A percentile compares a stretch with the other conserved stretches of the same genome.
These are phyloP conservation scores for Nerophis ophidion DNA, from an alignment of 2,113 vertebrate genomes.

Conservation along the genomic window DNA sequence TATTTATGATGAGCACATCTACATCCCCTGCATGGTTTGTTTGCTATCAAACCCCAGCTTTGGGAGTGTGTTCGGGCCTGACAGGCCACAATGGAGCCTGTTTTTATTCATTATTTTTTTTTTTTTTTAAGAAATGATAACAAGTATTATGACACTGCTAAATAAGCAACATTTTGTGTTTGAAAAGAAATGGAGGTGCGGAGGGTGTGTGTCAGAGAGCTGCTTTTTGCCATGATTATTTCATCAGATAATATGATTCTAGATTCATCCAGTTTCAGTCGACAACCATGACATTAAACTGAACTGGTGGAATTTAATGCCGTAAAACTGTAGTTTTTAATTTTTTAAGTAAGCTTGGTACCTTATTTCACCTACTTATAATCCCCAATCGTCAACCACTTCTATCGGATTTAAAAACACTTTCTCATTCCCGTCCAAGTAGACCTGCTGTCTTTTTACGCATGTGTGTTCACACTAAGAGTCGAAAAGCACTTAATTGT, in stretches of 20 bases:
- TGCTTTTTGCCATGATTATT: constrained; percentile 53
- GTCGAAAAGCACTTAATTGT: background rate
- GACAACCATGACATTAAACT: constrained; percentile 14
- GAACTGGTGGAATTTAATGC: constrained; percentile 1
- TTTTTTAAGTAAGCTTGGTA: background rate
- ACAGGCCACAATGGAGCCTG: constrained; percentile 52
- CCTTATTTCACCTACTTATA: background rate
- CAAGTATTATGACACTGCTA: background rate
- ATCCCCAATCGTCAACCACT: no score
- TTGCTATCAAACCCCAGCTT: constrained; percentile 53
- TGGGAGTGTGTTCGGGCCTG: constrained; percentile 40
- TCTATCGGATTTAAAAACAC: background rate
- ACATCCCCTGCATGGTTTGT: constrained; percentile 34
- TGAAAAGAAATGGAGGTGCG: background rate
- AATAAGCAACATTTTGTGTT: background rate
- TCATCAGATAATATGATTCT: constrained; percentile 60
- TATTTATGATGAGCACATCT: background rate
- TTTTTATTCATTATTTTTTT: background rate
- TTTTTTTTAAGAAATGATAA: background rate
- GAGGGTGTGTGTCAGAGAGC: background rate
- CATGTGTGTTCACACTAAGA: background rate
- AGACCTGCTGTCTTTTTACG: background rate
- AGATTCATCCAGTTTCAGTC: constrained; percentile 54
- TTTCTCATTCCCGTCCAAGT: background rate
- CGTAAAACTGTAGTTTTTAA: background rate